phyloP scores from a whole-genome alignment of 2,113 vertebrate species.

The Crypturellus undulatus region DNA sequence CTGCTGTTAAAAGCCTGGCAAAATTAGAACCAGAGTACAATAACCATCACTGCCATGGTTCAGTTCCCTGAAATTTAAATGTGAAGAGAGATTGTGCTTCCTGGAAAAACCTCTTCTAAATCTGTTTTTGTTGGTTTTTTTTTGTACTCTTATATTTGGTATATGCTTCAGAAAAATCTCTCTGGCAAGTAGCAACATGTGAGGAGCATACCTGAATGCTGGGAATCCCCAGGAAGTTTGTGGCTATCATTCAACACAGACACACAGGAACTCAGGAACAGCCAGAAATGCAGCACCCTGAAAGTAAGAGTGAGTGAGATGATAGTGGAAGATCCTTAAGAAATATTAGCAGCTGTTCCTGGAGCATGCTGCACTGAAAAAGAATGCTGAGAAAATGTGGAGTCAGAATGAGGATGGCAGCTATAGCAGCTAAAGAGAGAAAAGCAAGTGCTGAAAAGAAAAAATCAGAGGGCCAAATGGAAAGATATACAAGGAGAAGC shows the following conservation, averaged over 20 bases:
- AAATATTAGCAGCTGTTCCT: background rate
- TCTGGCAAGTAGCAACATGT: background rate
- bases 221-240: background rate
- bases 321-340: background rate
- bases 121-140: background rate
- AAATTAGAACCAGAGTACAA: background rate
- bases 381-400: background rate
- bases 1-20: background rate
- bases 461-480: background rate
- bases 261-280: background rate
- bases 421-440: background rate
- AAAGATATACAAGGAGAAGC: background rate
- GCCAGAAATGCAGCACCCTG: background rate
- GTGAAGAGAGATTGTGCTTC: background rate
- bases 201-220: background rate
- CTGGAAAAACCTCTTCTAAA: background rate
- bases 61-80: background rate
- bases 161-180: background rate
- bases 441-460: background rate
- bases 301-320: background rate
- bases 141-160: background rate
- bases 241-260: rapidly evolving
- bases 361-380: background rate
- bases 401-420: background rate
- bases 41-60: background rate